phyloP scores from a whole-genome alignment of 2,113 vertebrate genomes.

The Ibidorhyncha struthersii region DNA sequence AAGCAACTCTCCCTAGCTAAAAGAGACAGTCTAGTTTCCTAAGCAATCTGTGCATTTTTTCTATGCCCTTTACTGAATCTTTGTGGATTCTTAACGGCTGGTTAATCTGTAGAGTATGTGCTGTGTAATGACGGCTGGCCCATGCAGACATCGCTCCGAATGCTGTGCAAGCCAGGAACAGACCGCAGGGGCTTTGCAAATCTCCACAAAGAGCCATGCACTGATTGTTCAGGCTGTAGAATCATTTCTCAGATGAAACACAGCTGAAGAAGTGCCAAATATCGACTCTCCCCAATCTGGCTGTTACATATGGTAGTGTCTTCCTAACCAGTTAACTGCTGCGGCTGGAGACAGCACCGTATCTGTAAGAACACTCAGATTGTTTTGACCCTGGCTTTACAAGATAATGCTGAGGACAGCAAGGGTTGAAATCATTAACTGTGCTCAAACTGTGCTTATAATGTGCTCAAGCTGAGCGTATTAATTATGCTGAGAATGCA shows the following conservation, averaged over 20 bases:
- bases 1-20: background rate
- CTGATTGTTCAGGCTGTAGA: slow-evolving; percentile 51
- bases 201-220: slow-evolving; percentile 28
- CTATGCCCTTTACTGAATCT: slow-evolving; percentile 22
- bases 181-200: slow-evolving; percentile 44
- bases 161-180: slow-evolving; percentile 7
- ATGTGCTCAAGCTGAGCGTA: background rate
- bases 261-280: slow-evolving; percentile 58
- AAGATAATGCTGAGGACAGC: background rate
- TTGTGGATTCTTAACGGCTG: slow-evolving; percentile 37
- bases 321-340: slow-evolving; percentile 51
- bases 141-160: slow-evolving; percentile 17
- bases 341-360: background rate
- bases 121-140: slow-evolving; percentile 28
- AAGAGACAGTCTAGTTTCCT: background rate
- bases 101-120: slow-evolving; percentile 57
- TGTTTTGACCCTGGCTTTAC: background rate
- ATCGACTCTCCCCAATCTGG: background rate
- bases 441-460: background rate
- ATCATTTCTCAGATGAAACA: slow-evolving; percentile 54
- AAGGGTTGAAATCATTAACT: background rate
- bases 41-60: slow-evolving; percentile 19
- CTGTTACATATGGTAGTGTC: slow-evolving; percentile 1
- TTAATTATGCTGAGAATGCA: background rate
- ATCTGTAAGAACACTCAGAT: background rate